phyloP scores from a whole-genome alignment of 2,888 invertebrate species.

The Pachydiplax longipennis region DNA sequence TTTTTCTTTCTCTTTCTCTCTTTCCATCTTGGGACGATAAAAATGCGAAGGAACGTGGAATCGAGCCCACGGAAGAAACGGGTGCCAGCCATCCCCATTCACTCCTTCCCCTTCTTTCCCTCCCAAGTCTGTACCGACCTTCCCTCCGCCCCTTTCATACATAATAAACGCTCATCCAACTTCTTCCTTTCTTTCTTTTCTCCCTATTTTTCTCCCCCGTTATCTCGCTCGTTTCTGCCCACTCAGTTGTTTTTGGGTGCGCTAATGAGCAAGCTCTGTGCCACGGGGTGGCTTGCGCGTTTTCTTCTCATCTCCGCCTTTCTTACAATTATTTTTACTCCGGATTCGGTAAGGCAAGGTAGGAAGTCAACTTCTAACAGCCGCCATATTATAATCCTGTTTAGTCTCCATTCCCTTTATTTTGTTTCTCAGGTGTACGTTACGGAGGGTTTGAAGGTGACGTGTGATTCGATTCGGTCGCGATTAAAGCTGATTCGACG shows the following conservation, averaged over 20 bases:
- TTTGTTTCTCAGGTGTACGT: not conserved
- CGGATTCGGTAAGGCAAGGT: not conserved
- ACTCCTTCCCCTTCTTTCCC: not conserved
- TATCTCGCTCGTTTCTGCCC: not conserved
- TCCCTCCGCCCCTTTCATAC: slow-evolving; percentile 11
- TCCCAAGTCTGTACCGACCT: not conserved
- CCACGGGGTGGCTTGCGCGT: slow-evolving; percentile 21
- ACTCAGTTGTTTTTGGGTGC: slow-evolving; percentile 39
- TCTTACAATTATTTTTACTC: not conserved
- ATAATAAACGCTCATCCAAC: slow-evolving; percentile 39
- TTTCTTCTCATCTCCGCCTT: not conserved
- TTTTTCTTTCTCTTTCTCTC: not conserved
- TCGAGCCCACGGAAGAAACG: not conserved
- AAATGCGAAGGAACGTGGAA: not conserved
- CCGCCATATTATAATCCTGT: not conserved
- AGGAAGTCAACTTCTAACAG: not conserved
- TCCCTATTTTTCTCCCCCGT: not conserved
- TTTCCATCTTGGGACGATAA: not conserved
- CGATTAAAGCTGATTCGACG: too few species aligned
- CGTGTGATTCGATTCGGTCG: too few species aligned
- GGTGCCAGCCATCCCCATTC: not conserved
- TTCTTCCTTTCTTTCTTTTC: slow-evolving; percentile 25
- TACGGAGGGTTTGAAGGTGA: too few species aligned
- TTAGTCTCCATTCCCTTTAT: not conserved
- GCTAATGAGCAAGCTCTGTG: slow-evolving; percentile 29